These are phyloP conservation scores for Microctenopoma steveboyesi DNA, from an alignment of 2,797 vertebrate genomes.

Conservation along the genomic window DNA sequence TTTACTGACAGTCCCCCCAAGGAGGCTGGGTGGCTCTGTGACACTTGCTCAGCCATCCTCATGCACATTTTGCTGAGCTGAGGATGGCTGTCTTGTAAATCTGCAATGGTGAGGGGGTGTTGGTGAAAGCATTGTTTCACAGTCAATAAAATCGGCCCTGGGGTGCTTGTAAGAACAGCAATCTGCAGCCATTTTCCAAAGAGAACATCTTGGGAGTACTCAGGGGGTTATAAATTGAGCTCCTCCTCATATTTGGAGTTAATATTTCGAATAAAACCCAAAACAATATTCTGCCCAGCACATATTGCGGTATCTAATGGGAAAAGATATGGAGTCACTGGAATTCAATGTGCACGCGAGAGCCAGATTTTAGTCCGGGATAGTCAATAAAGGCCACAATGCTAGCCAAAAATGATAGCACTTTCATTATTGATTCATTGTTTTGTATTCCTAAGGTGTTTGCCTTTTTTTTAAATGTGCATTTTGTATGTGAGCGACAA, in stretches of 20 bases:
- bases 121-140: constrained; percentile 73
- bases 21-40: constrained; percentile 59
- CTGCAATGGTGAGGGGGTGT: constrained; percentile 65
- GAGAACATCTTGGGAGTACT: constrained; percentile 63
- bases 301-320: constrained; percentile 57
- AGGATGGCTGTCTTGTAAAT: constrained; percentile 72
- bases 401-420: constrained; percentile 39
- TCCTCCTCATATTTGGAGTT: constrained; percentile 52
- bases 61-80: constrained; percentile 28
- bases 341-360: constrained; percentile 34
- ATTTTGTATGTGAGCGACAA: constrained; percentile 49
- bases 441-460: constrained; percentile 53
- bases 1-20: constrained; percentile 53
- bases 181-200: constrained; percentile 72
- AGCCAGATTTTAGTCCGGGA: constrained; percentile 56
- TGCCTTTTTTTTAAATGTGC: constrained; percentile 39
- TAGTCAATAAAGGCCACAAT: constrained; percentile 47
- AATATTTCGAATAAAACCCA: constrained; percentile 53
- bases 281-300: constrained; percentile 51
- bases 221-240: constrained; percentile 51
- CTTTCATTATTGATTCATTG: constrained; percentile 56
- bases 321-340: constrained; percentile 49
- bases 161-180: constrained; percentile 76
- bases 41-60: constrained; percentile 61
- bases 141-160: constrained; percentile 75